Conservation (phyloP, 2,113 vertebrate genomes). For the Antechinus stuartii region DNA sequence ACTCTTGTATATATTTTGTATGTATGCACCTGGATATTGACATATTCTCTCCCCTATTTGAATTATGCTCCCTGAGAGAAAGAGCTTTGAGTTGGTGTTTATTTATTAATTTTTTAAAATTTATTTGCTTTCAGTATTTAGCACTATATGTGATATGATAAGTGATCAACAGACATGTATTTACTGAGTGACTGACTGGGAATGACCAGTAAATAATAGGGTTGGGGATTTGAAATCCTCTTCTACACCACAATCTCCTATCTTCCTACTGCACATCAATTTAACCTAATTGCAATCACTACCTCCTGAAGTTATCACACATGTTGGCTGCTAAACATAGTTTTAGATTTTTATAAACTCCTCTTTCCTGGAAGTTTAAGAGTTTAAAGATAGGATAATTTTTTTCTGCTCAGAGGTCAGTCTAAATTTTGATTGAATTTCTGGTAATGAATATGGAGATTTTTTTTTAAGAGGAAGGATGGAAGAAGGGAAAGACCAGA, state of each 20-base stretch:
- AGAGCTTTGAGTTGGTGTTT: not conserved
- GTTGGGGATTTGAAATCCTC: not conserved
- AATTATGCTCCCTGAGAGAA: not conserved
- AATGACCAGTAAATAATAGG: not conserved
- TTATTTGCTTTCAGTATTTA: not conserved
- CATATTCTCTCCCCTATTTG: not conserved
- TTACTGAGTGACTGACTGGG: not conserved
- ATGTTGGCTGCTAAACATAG: not conserved
- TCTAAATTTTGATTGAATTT: constrained; percentile 21
- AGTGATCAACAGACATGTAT: not conserved
- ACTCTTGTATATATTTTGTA: not conserved
- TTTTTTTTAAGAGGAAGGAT: not conserved
- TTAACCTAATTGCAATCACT: not conserved
- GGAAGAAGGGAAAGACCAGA: not conserved
- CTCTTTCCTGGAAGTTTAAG: not conserved
- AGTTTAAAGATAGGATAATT: not conserved
- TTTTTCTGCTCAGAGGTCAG: not conserved
- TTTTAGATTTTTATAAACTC: not conserved
- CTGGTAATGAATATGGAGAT: not conserved
- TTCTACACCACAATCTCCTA: not conserved
- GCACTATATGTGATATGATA: not conserved
- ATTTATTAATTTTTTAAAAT: not conserved
- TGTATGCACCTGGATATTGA: not conserved
- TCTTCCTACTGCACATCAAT: not conserved
- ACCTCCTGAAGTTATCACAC: not conserved